Conservation (phyloP, 2,888 invertebrate genomes). For the Marronus borbonicus region DNA sequence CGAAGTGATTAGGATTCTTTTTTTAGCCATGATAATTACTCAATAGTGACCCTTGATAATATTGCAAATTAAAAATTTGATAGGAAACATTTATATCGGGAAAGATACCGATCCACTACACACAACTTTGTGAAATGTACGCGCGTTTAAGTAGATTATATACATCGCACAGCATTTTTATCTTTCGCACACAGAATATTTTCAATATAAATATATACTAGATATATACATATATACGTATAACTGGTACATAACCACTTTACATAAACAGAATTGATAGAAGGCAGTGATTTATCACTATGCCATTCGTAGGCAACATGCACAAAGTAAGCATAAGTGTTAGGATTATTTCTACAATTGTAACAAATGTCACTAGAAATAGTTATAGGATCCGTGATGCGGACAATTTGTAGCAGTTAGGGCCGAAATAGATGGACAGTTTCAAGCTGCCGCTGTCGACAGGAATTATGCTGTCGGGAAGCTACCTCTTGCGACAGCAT, state of each 20-base stretch:
- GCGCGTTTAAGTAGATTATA: neutral
- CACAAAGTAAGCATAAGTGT: neutral
- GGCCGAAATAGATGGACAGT: too few relatives aligned
- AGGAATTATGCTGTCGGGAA: too few relatives aligned
- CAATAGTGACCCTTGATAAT: constrained; percentile 41
- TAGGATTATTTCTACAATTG: too few relatives aligned
- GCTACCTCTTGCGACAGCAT: too few relatives aligned
- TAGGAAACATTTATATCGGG: constrained; percentile 19
- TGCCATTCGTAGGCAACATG: neutral
- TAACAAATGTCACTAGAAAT: too few relatives aligned
- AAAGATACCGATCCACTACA: constrained; percentile 32
- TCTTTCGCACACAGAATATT: constrained; percentile 13
- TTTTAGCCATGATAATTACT: constrained; percentile 34
- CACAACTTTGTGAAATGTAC: constrained; percentile 7
- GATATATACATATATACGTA: neutral
- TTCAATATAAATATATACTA: neutral
- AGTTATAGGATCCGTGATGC: too few relatives aligned
- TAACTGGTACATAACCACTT: neutral
- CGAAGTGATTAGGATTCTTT: constrained; percentile 23
- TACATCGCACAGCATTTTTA: constrained; percentile 15
- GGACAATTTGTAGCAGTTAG: too few relatives aligned
- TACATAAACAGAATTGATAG: neutral
- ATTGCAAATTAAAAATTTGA: constrained; percentile 31
- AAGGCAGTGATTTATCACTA: neutral
- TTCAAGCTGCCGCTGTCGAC: too few relatives aligned